phyloP scores from a whole-genome alignment of 2,797 vertebrate genomes.

The Sorex maritimensis region DNA sequence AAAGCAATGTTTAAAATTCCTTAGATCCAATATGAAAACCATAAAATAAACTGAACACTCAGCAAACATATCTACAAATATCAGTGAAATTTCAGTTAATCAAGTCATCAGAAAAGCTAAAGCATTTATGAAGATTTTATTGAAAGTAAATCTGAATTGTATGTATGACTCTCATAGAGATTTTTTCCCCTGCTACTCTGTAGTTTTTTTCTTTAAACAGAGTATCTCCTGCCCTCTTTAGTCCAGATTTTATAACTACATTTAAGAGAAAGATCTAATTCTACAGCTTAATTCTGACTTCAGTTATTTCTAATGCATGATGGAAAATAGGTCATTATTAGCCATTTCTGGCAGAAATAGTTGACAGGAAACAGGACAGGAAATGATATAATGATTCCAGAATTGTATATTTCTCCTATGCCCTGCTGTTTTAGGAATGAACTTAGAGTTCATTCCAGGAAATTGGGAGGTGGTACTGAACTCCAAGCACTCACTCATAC shows the following conservation, averaged over 20 bases:
- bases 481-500: conserved; percentile 77
- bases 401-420: conserved; percentile 90
- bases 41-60: conserved; percentile 83
- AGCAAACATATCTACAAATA: conserved; percentile 88
- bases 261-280: conserved; percentile 87
- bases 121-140: conserved; percentile 91
- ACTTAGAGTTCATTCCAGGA: conserved; percentile 86
- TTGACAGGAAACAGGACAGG: conserved; percentile 93
- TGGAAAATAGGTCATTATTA: conserved; percentile 92
- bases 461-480: conserved; percentile 86
- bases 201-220: conserved; percentile 86
- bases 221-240: conserved; percentile 95
- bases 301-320: conserved; percentile 88
- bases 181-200: conserved; percentile 80
- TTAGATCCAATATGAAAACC: conserved; percentile 86
- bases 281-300: conserved; percentile 81
- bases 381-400: conserved; percentile 93
- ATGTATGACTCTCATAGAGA: conserved; percentile 88
- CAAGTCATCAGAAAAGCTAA: conserved; percentile 91
- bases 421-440: conserved; percentile 90
- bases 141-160: conserved; percentile 90
- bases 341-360: conserved; percentile 91
- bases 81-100: conserved; percentile 89
- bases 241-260: conserved; percentile 92
- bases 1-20: conserved; percentile 87